phyloP scores from a whole-genome alignment of 2,888 invertebrate species.

The Stenodema calcarata region DNA sequence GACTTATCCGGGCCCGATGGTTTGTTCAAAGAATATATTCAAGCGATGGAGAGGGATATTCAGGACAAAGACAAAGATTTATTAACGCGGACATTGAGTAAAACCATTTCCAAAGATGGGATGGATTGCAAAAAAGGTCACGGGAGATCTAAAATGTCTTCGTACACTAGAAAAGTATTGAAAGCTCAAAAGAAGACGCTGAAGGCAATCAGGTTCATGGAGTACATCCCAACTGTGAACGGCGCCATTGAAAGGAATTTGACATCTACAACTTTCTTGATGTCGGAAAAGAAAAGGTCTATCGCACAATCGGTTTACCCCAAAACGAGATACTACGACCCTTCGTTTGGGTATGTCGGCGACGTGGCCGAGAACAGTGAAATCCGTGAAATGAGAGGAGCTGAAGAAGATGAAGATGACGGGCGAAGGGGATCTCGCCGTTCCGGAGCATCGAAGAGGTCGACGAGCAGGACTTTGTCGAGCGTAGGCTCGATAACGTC shows the following conservation, averaged over 20 bases:
- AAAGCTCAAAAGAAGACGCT: conserved; percentile 1
- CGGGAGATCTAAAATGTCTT: background rate
- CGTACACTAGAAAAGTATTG: background rate
- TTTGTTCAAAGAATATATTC: conserved; percentile 36
- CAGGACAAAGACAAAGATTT: background rate
- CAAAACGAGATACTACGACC: conserved; percentile 28
- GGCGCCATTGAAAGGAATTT: conserved; percentile 22
- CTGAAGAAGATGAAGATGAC: conserved; percentile 14
- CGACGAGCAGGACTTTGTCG: background rate
- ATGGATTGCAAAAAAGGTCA: background rate
- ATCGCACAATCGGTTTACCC: background rate
- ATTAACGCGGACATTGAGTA: background rate
- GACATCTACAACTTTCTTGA: conserved; percentile 8
- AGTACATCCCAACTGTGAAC: conserved; percentile 22
- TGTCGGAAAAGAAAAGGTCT: background rate
- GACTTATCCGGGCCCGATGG: conserved; percentile 31
- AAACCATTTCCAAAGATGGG: background rate
- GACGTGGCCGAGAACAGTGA: conserved; percentile 36
- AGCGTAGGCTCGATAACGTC: background rate
- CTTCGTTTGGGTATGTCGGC: background rate
- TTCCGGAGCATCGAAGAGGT: background rate
- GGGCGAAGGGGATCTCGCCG: background rate
- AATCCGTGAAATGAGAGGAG: background rate
- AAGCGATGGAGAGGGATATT: background rate
- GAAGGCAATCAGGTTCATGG: conserved; percentile 16